phyloP scores from a whole-genome alignment of 1,140 invertebrate genomes.

The Coboldia fuscipes region DNA sequence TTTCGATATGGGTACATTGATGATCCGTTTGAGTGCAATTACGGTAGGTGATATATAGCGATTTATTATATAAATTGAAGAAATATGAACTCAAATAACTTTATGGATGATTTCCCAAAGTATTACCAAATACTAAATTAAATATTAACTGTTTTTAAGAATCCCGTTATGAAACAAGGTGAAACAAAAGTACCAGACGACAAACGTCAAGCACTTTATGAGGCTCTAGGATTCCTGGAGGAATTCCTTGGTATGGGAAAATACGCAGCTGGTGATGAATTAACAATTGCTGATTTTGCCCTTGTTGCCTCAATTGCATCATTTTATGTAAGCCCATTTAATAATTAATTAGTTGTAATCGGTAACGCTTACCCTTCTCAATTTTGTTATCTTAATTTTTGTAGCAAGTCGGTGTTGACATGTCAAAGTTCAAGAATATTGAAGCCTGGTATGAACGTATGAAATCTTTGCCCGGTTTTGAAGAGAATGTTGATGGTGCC shows the following conservation, averaged over 20 bases:
- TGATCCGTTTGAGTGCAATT: conserved; percentile 28
- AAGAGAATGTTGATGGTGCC: conserved; percentile 29
- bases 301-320: conserved; percentile 25
- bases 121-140: too few relatives aligned
- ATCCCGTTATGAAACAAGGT: conserved; percentile 31
- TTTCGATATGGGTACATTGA: conserved; percentile 37
- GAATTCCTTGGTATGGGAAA: conserved; percentile 23
- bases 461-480: conserved; percentile 24
- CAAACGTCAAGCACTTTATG: conserved; percentile 21
- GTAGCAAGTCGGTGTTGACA: conserved; percentile 40
- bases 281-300: conserved; percentile 54
- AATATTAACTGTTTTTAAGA: conserved; percentile 47
- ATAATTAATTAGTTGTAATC: too few relatives aligned
- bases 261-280: conserved; percentile 39
- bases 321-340: too few relatives aligned
- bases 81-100: conserved; percentile 38
- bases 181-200: too few relatives aligned
- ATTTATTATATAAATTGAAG: conserved; percentile 46
- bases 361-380: not conserved
- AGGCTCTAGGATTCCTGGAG: conserved; percentile 25
- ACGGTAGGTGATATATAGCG: conserved; percentile 32
- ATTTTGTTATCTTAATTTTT: conserved; percentile 8
- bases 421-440: conserved; percentile 39
- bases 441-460: conserved; percentile 37
- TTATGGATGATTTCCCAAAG: too few relatives aligned